Percentiles rank a stretch among this genome's conserved stretches.
These are phyloP conservation scores for Rotaria socialis DNA, from an alignment of 2,888 invertebrate species.

Conservation along the genomic window DNA sequence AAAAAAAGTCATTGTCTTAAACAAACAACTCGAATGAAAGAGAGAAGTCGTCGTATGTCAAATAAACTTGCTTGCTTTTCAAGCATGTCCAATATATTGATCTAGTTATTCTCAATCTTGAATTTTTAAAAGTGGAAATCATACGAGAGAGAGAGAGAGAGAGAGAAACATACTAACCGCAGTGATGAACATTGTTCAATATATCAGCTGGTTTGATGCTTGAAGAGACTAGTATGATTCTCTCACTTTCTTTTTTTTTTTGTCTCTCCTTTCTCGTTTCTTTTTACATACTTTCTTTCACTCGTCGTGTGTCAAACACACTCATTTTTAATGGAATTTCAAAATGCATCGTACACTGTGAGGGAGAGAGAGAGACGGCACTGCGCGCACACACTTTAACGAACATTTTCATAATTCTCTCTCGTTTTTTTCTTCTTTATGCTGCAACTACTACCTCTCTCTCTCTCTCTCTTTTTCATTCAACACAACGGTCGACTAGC, in stretches of 20 bases:
- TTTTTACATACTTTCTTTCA: slow-evolving; percentile 11
- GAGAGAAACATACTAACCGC: not conserved
- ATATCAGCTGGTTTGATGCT: not conserved
- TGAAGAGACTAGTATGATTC: not conserved
- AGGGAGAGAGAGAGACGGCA: slow-evolving; percentile 1
- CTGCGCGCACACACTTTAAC: slow-evolving; percentile 16
- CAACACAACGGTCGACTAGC: slow-evolving; percentile 25
- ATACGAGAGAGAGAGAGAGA: not conserved
- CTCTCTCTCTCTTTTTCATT: not conserved
- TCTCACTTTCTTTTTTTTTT: not conserved
- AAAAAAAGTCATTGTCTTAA: slow-evolving; percentile 27
- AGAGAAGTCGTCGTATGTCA: not conserved
- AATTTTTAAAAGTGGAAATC: not conserved
- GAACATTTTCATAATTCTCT: slow-evolving; percentile 29
- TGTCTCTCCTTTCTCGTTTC: not conserved
- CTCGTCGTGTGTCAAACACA: slow-evolving; percentile 11
- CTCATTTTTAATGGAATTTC: slow-evolving; percentile 29
- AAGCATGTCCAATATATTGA: slow-evolving; percentile 13
- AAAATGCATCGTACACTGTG: not conserved
- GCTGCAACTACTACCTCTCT: not conserved
- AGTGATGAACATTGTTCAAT: not conserved
- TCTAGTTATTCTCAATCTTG: not conserved
- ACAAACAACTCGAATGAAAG: not conserved
- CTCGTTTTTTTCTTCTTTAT: slow-evolving; percentile 1
- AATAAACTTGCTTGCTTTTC: slow-evolving; percentile 8